A percentile compares a stretch with the other conserved stretches of the same genome.
Evolutionary conservation across 2,888 invertebrate genomes (phyloP).

Genomic region (Bimastos eiseni): DNA sequence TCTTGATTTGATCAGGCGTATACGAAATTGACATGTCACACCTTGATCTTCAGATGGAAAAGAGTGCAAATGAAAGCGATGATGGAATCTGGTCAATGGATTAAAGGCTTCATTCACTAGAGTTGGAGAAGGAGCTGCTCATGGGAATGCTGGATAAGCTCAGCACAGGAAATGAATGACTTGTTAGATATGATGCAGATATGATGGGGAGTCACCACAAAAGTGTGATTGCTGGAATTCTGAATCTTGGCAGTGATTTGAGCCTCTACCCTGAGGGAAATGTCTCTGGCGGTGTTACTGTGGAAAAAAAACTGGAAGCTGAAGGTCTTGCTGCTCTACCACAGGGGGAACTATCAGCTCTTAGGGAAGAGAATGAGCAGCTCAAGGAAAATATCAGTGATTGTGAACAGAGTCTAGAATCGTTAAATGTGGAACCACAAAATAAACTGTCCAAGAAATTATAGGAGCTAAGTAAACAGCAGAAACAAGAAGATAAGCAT

Average conservation of each 20-base stretch:
- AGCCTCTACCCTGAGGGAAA: background rate
- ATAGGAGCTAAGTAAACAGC: background rate
- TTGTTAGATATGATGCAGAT: background rate
- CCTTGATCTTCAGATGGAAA: slow-evolving; percentile 26
- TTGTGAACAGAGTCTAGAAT: background rate
- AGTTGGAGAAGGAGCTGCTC: slow-evolving; percentile 36
- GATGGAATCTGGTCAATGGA: slow-evolving; percentile 14
- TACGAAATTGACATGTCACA: slow-evolving; percentile 32
- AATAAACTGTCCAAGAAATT: background rate
- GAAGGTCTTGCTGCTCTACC: background rate
- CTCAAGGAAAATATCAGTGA: slow-evolving; percentile 7
- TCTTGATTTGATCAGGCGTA: slow-evolving; percentile 18
- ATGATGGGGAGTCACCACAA: background rate
- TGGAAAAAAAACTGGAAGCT: background rate
- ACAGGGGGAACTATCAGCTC: background rate
- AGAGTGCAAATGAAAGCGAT: background rate
- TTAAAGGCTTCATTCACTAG: slow-evolving; percentile 27
- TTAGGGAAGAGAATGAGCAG: background rate
- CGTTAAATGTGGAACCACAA: background rate
- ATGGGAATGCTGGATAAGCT: slow-evolving; percentile 37
- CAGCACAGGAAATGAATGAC: slow-evolving; percentile 35
- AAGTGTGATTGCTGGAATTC: background rate
- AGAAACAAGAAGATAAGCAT: background rate
- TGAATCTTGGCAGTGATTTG: background rate
- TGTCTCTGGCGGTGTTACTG: background rate